Evolutionary conservation across 1,140 invertebrate genomes (phyloP).

Genomic region (Hypsibius dujardini): DNA sequence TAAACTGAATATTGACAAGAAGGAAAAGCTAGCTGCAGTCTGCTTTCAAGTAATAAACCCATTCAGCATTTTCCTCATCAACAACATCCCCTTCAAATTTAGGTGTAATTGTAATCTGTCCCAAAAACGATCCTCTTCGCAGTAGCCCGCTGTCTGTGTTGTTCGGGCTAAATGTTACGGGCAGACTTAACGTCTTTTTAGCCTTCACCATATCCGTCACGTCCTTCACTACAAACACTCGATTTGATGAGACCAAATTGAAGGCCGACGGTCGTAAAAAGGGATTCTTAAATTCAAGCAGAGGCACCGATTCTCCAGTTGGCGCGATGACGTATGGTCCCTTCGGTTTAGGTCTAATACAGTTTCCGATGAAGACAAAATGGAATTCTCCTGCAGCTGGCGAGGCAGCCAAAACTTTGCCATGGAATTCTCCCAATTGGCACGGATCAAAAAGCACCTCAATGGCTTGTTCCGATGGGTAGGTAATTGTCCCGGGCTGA

Average conservation of each 20-base stretch:
- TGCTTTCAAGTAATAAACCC: too few relatives aligned
- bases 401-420: not conserved
- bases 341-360: not conserved
- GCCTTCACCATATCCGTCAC: too few relatives aligned
- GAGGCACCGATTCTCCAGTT: not conserved
- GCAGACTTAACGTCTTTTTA: too few relatives aligned
- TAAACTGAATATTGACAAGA: too few relatives aligned
- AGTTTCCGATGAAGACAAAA: not conserved
- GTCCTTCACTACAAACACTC: too few relatives aligned
- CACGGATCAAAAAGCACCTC: not conserved
- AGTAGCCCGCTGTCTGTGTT: too few relatives aligned
- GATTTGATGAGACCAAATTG: not conserved
- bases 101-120: too few relatives aligned
- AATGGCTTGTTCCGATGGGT: not conserved
- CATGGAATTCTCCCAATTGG: not conserved
- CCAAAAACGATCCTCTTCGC: too few relatives aligned
- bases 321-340: not conserved
- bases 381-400: not conserved
- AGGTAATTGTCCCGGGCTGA: not conserved
- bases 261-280: not conserved
- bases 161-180: too few relatives aligned
- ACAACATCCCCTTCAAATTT: too few relatives aligned
- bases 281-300: slow-evolving; percentile 2
- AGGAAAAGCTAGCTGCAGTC: too few relatives aligned
- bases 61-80: too few relatives aligned